Evolutionary conservation across 2,113 vertebrate species (phyloP), one percentile per base, ranked within the genome.

Genomic region (Zosterops pallidus): DNA sequence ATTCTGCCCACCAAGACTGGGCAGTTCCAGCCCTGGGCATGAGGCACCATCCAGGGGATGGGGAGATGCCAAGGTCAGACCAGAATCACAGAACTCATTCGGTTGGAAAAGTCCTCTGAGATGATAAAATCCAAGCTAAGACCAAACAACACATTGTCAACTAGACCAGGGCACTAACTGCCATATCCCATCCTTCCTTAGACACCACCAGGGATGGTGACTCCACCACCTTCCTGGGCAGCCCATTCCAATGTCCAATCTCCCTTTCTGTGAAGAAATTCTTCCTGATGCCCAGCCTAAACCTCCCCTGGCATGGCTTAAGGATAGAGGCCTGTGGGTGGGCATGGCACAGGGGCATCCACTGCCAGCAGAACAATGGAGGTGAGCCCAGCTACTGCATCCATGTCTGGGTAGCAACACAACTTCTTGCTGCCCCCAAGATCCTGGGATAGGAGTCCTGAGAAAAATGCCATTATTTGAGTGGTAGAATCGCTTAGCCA

Each of bases 331-430:
- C 13, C 23, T 11, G 5, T 14, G 6, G 9, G 16, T 63, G 26
- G 17, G 41, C 21, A 22, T 10, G 5, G 17, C 29, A 37, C 6
- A 0, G 25, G 5, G 7, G 19, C 19, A 33, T 29, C 21, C 26
- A 39, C 2, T 18, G 50, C 29, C 11, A 7, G 25, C 44, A 46
- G 33, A n/a, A 60, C 23, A 56, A 15, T 9, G 19, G 14, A 84
- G 19, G 7, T 42, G 3, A 5, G 29, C 11, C 31, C 21, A 28
- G 39, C 75, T 49, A 31, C 3, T 4, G 33, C 5, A 2, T 29
- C 2, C 0, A 1, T 37, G 31, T 9, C 68, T n/a, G 31, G 21
- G 5, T 5, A 47, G 35, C 13, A 44, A 25, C 31, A n/a, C 17
- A 18, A 14, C 9, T 74, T 79, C 16, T 20, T 41, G 39, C 39